These are phyloP conservation scores for Mimachlamys varia DNA, from an alignment of 2,888 invertebrate species.

Conservation along the genomic window DNA sequence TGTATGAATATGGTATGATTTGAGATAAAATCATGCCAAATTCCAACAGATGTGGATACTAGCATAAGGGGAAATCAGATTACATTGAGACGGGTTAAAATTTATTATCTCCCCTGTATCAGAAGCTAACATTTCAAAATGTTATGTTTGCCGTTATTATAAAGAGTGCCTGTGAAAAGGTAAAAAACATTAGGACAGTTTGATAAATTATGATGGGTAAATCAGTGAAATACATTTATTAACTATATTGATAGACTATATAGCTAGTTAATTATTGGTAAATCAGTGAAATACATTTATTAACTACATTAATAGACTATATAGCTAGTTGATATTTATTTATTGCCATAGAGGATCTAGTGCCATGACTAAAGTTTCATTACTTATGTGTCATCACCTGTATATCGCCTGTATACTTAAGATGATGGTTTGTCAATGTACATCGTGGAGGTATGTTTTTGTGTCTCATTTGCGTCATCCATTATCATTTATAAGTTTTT, in stretches of 20 bases:
- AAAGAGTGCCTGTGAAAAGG: background rate
- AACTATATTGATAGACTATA: background rate
- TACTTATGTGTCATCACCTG: background rate
- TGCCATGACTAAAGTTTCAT: background rate
- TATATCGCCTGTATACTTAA: background rate
- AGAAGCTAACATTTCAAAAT: background rate
- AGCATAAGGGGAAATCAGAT: background rate
- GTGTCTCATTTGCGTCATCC: background rate
- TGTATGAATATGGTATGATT: background rate
- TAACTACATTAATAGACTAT: background rate
- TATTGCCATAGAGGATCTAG: constrained; percentile 5
- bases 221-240: background rate
- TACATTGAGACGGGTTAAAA: no score
- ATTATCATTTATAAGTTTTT: background rate
- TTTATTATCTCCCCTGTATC: background rate
- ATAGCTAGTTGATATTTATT: background rate
- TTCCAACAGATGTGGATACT: background rate
- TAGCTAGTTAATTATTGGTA: background rate
- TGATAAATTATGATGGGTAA: background rate
- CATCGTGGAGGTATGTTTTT: background rate
- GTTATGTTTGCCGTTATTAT: no score
- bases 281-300: background rate
- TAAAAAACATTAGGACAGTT: background rate
- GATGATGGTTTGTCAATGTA: background rate
- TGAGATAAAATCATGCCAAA: background rate